Base-by-base conservation (phyloP, 92 coral and sea anemone species). In the Muricea muricata region DNA sequence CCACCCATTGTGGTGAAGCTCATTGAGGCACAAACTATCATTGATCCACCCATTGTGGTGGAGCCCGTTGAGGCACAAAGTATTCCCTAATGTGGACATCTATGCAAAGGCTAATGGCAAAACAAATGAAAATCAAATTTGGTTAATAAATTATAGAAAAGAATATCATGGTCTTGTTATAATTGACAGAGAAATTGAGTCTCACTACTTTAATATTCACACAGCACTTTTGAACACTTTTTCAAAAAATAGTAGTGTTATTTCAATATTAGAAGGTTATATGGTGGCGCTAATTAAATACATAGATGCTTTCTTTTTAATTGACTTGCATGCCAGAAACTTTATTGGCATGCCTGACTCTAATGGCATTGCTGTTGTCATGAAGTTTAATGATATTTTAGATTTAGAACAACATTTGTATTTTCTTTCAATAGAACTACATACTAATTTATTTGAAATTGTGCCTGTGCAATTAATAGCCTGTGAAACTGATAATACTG, bases 251-350 rank as follows among this genome's bases (percentile, higher is more conserved):
- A 50, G 58, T 50, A 6, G 17, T 50, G 90, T 88, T 82, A 75
- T 90, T 73, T 69, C 77, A 21, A 68, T 90, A 37, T 37, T 37
- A 37, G 42, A 37, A 37, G 42, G 42, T 9, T 37, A 37, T 37
- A 37, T 37, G 42, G 81, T 89, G 75, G 88, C 93, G n/a, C 75
- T 82, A 41, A 82, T 90, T 34, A 86, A 73, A 17, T 11, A 45
- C 31, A 11, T 25, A 74, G 76, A 75, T 65, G 68, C 2, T 48
- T 28, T 90, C 69, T 87, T 86, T 78, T 57, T 86, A 35, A 82
- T 90, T 85, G 93, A 90, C 82, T 86, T 85, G 15, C 87, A 90
- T 81, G 90, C 90, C 54, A 84, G 90, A 23, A 79, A 90, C 55
- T 67, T 42, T 40, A 80, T 47, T 81, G 92, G 89, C 48, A 89